Conservation (phyloP, 1,140 invertebrate species). For the Philotrypesis tridentata region DNA sequence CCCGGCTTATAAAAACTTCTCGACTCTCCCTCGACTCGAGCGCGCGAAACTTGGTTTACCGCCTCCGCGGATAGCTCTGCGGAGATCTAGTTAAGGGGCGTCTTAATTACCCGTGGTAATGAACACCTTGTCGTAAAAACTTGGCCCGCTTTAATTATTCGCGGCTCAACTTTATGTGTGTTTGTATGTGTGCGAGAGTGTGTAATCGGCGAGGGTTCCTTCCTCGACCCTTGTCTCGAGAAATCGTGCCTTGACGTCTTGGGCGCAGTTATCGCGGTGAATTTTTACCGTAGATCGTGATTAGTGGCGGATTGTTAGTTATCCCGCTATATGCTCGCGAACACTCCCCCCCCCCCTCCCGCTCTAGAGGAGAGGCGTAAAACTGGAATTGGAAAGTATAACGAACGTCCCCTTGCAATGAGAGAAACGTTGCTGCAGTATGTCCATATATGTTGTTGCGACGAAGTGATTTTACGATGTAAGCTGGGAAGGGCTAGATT, state of each 20-base stretch:
- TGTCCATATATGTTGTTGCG: too few relatives aligned
- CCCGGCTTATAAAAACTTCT: slow-evolving; percentile 34
- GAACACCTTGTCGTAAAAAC: slow-evolving; percentile 76
- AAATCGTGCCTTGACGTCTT: neutral
- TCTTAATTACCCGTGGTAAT: slow-evolving; percentile 75
- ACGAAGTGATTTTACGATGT: too few relatives aligned
- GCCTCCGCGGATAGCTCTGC: slow-evolving; percentile 67
- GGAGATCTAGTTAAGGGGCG: slow-evolving; percentile 72
- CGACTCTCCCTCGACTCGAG: neutral
- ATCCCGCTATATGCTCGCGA: too few relatives aligned
- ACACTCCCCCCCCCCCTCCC: too few relatives aligned
- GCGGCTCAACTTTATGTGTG: slow-evolving; percentile 42
- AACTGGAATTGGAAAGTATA: too few relatives aligned
- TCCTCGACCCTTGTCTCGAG: neutral
- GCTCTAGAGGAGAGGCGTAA: too few relatives aligned
- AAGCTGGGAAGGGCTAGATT: too few relatives aligned
- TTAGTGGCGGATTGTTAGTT: neutral
- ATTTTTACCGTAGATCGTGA: neutral
- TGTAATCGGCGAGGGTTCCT: neutral
- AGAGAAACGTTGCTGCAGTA: too few relatives aligned
- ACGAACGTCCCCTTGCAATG: too few relatives aligned
- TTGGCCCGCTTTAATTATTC: slow-evolving; percentile 74
- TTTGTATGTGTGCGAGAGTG: slow-evolving; percentile 3
- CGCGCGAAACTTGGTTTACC: slow-evolving; percentile 70
- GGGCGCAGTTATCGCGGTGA: neutral